Evolutionary conservation across 2,797 vertebrate species (phyloP).

Genomic region (Dryobates pubescens): DNA sequence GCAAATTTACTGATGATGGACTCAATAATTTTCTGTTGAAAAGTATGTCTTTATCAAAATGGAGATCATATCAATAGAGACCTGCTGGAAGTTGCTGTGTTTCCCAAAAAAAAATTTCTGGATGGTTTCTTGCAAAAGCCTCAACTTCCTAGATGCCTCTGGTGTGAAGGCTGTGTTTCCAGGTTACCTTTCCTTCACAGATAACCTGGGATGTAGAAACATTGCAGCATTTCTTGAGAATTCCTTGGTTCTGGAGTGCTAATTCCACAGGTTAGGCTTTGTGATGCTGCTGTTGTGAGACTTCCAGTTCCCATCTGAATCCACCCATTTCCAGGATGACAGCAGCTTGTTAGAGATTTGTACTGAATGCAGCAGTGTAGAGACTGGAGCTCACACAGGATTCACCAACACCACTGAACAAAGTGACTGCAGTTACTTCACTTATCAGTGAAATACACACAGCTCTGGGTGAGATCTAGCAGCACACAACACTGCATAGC

Average conservation of each 20-base stretch:
- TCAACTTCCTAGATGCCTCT: neutral
- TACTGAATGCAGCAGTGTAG: neutral
- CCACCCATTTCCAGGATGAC: neutral
- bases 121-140: neutral
- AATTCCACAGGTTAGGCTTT: neutral
- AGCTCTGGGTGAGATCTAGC: neutral
- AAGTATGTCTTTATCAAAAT: neutral
- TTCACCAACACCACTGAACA: neutral
- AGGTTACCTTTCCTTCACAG: neutral
- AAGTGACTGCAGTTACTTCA: neutral
- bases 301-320: neutral
- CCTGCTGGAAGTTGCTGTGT: neutral
- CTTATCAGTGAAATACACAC: neutral
- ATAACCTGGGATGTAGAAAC: too few species aligned
- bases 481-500: neutral
- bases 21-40: neutral
- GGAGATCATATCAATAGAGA: neutral
- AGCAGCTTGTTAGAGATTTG: neutral
- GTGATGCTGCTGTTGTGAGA: neutral
- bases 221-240: neutral
- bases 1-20: too few species aligned
- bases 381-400: neutral
- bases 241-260: neutral
- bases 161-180: neutral
- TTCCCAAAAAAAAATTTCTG: neutral